phyloP scores from a whole-genome alignment of 2,888 invertebrate species.

The Lasius platythorax region DNA sequence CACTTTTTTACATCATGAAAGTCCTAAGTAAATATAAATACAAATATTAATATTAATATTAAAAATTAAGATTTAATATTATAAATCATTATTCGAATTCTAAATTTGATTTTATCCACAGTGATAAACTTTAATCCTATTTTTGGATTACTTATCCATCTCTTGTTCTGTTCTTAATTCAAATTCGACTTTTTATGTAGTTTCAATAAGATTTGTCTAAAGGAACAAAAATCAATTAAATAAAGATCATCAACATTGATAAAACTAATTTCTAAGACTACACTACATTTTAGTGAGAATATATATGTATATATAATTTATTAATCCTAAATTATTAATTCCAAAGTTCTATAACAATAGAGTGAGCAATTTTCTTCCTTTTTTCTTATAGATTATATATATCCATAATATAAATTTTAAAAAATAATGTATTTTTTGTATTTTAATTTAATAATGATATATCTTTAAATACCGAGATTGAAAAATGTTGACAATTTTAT shows the following conservation, averaged over 20 bases:
- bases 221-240: neutral
- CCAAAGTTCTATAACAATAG: neutral
- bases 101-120: neutral
- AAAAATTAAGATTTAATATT: too few relatives aligned
- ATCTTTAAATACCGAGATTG: neutral
- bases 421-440: neutral
- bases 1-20: neutral
- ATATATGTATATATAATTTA: neutral
- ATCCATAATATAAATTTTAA: neutral
- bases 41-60: too few relatives aligned
- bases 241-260: neutral
- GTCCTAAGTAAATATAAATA: neutral
- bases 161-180: neutral
- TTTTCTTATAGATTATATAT: neutral
- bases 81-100: neutral
- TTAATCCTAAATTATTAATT: neutral
- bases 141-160: neutral
- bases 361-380: neutral
- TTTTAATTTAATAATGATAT: neutral
- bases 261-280: neutral
- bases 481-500: neutral
- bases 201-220: neutral
- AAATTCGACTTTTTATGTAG: neutral
- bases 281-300: neutral
- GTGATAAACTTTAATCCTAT: neutral